Evolutionary conservation across 2,113 vertebrate genomes (phyloP), one percentile per base, ranked within the genome.

Genomic region (Cnemophilus loriae): DNA sequence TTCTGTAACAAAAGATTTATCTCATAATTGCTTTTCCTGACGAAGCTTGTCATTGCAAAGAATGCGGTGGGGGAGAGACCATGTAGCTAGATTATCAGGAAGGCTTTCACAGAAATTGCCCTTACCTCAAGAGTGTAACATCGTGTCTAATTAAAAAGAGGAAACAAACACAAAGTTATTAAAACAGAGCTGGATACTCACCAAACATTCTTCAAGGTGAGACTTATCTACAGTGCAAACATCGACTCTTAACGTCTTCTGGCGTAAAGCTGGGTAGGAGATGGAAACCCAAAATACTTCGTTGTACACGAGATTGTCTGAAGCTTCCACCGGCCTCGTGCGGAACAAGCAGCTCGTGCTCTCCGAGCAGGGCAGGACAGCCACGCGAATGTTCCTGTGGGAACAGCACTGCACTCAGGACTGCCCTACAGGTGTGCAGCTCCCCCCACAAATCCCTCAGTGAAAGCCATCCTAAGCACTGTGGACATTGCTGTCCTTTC

Each of bases 181-280:
- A 44, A 80, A 80, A 86, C 2, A 87, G 73, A 93, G 35, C 49
- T 10, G 15, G 82, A 61, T 30, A 96, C 98, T 98, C 57, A 99
- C 99, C 98, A 99, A 97, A 96, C 99, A 99, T 30, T 99, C 98
- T 73, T 99, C 99, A 16, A 98, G 96, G 78, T 98, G 98, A 80
- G 97, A 98, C 71, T 94, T 97, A 96, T 98, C 94, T 59, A 98
- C 97, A 96, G 96, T 95, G 95, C 99, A 99, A 94, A 99, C 97
- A 47, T 99, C 99, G 0, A 99, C 97, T 74, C 99, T 98, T 59
- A 99, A 98, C 24, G 99, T 99, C 96, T 99, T 99, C 96, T 99
- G 99, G 94, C 98, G 98, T 90, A 99, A 93, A 71, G 98, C 98
- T 4, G 94, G 96, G 83, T 99, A 98, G 90, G 99, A 98, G 79